Percentiles rank a stretch among this genome's conserved stretches.
phyloP scores from a whole-genome alignment of 2,797 vertebrate genomes.

The Epinephelus coioides region DNA sequence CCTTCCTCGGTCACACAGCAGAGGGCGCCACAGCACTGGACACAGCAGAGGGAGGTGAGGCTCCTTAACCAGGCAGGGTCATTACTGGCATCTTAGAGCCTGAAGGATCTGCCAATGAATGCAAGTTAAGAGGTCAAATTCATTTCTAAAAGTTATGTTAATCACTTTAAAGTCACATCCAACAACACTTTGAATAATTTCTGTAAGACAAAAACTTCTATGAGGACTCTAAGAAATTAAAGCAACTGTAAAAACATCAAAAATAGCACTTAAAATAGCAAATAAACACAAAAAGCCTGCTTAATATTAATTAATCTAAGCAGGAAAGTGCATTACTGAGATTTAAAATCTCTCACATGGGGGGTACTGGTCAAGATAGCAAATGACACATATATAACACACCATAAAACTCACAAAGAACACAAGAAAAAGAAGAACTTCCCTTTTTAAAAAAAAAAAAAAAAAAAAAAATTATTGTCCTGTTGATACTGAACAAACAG shows the following conservation, averaged over 20 bases:
- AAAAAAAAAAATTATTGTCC: not conserved
- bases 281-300: not conserved
- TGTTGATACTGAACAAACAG: not conserved
- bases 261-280: not conserved
- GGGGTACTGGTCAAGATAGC: not conserved
- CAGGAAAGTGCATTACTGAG: not conserved
- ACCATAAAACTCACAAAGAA: not conserved
- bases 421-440: not conserved
- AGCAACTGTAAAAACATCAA: not conserved
- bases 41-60: conserved; percentile 32
- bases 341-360: not conserved
- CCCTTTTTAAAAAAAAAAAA: no score
- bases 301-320: not conserved
- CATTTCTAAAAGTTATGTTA: not conserved
- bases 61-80: conserved; percentile 45
- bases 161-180: not conserved
- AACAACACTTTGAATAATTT: not conserved
- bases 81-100: conserved; percentile 55
- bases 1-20: conserved; percentile 77
- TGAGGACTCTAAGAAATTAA: not conserved
- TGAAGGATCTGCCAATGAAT: conserved; percentile 54
- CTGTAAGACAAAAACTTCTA: not conserved
- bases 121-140: not conserved
- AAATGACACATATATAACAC: not conserved
- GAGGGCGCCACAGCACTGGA: conserved; percentile 79